Evolutionary conservation across 1,140 invertebrate species (phyloP), one percentile per base, ranked within the genome.

Genomic region (Penaeus indicus): DNA sequence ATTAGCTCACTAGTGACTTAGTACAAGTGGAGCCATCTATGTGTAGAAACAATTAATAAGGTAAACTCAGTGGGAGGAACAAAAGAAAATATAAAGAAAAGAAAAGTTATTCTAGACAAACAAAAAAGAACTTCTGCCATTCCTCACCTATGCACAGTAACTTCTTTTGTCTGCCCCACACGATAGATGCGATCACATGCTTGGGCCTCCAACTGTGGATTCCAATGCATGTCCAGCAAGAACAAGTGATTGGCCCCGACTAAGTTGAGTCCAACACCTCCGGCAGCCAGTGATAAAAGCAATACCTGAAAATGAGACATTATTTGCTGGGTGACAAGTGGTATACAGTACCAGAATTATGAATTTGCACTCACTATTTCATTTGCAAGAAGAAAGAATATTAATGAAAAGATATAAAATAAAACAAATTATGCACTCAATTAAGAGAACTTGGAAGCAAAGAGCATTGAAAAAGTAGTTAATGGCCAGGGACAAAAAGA

Each of bases 191-290:
- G 94, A 93, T 99, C 97, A 93, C 97, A 97, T 0, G 97, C 97
- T 92, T 99, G 97, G 10, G 95, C 93, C 93, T 98, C 97, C 38
- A 98, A 93, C 91, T 98, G 97, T 0, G 97, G 98, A 94, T 99
- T 99, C 97, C 98, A 99, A 93, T 99, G 97, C 80, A 97, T 94
- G 93, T 99, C 98, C 3, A 98, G 91, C 7, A 99, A 92, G 72
- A 99, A 95, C 18, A 99, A 93, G 93, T 98, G 97, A 94, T 97
- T 98, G 0, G 95, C 98, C 27, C 97, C 97, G 88, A 97, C 94
- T 42, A 99, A 93, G 93, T 99, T 98, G 10, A 98, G 93, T 18
- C 97, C 97, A 67, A 98, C 97, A 42, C 97, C 97, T 81, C 98
- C 98, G 86, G 97, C 97, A 78, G 95, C 96, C 79, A 99, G 93